phyloP scores from a whole-genome alignment of 2,113 vertebrate genomes.

The Seriola rivoliana region DNA sequence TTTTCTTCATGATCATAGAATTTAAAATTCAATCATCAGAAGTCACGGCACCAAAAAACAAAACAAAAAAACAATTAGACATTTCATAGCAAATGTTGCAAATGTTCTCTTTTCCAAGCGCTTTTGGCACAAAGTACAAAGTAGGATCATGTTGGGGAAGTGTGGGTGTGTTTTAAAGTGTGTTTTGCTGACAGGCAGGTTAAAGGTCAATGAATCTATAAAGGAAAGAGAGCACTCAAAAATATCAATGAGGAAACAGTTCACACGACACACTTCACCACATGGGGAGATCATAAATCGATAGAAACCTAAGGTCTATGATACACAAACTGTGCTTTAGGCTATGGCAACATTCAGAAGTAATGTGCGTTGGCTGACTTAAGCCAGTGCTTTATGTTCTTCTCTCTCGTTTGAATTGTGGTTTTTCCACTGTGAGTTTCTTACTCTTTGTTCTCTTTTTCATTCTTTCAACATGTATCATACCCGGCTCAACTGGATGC shows the following conservation, averaged over 20 bases:
- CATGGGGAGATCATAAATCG: conserved; percentile 58
- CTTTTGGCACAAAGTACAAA: conserved; percentile 75
- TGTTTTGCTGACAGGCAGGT: conserved; percentile 63
- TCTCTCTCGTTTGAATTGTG: conserved; percentile 38
- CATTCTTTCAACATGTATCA: neutral
- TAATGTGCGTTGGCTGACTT: conserved; percentile 47
- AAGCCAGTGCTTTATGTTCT: conserved; percentile 39
- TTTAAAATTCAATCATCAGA: conserved; percentile 41
- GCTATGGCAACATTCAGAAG: conserved; percentile 48
- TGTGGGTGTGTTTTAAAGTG: conserved; percentile 60
- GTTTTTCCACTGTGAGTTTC: conserved; percentile 36
- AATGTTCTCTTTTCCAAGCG: conserved; percentile 28
- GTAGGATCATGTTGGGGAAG: conserved; percentile 42
- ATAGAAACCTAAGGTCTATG: conserved; percentile 45
- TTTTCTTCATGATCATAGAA: conserved; percentile 36
- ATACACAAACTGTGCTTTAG: conserved; percentile 52
- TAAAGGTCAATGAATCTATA: conserved; percentile 68
- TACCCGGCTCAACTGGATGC: neutral
- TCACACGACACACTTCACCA: conserved; percentile 47
- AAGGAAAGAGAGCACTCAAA: conserved; percentile 65
- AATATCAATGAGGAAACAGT: conserved; percentile 72
- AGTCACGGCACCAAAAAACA: conserved; percentile 32
- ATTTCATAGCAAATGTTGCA: conserved; percentile 30
- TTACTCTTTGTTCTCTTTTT: conserved; percentile 20
- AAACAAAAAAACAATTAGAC: conserved; percentile 26